Conservation (phyloP, 2,113 vertebrate genomes). For the Misgurnus anguillicaudatus region DNA sequence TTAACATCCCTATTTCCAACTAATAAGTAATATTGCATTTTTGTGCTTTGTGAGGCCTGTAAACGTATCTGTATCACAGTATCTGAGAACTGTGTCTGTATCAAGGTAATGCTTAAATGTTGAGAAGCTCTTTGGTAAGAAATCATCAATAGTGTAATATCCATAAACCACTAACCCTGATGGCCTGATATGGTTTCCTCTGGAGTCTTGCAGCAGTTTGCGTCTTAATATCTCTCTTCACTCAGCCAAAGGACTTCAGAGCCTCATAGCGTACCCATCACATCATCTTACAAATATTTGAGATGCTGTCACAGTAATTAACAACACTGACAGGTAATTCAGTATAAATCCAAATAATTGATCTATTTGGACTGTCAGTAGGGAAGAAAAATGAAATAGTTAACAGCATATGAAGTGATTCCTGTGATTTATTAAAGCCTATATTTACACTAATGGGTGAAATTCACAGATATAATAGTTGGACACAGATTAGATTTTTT, state of each 20-base stretch:
- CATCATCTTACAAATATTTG: not conserved
- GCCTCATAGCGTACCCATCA: not conserved
- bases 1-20: too few relatives aligned
- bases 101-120: not conserved
- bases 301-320: constrained; percentile 7
- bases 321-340: not conserved
- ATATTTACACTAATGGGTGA: too few relatives aligned
- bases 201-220: not conserved
- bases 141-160: not conserved
- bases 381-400: too few relatives aligned
- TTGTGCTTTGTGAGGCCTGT: not conserved
- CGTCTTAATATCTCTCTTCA: not conserved
- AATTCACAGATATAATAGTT: too few relatives aligned
- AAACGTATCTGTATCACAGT: not conserved
- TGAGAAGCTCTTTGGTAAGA: not conserved
- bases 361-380: too few relatives aligned
- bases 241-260: not conserved
- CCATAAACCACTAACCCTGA: constrained; percentile 1
- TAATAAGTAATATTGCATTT: not conserved
- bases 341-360: too few relatives aligned
- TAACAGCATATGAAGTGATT: too few relatives aligned
- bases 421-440: too few relatives aligned
- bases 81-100: not conserved
- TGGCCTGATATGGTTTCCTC: constrained; percentile 6
- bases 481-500: too few relatives aligned